A percentile compares a stretch with the other conserved stretches of the same genome.
phyloP scores from a whole-genome alignment of 2,113 vertebrate genomes.

The Sciurus niger region DNA sequence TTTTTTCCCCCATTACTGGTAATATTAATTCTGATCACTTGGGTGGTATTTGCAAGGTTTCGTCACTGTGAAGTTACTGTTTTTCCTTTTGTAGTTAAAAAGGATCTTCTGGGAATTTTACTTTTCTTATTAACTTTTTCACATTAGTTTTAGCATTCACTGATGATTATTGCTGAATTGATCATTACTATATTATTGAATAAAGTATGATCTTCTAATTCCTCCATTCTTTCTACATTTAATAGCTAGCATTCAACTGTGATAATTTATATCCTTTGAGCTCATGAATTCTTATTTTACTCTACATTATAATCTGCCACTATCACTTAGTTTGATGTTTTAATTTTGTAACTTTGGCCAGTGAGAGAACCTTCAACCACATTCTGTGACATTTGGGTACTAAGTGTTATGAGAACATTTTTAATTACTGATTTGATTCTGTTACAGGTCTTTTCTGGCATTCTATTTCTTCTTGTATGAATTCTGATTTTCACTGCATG shows the following conservation, averaged over 20 bases:
- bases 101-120: not conserved
- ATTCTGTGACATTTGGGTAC: not conserved
- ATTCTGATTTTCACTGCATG: not conserved
- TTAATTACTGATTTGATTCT: not conserved
- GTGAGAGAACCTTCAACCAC: not conserved
- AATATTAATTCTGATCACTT: not conserved
- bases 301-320: not conserved
- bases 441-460: conserved; percentile 19
- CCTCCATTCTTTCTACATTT: not conserved
- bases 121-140: not conserved
- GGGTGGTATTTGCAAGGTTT: not conserved
- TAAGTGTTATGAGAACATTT: not conserved
- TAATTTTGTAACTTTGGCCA: not conserved
- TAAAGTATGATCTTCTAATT: not conserved
- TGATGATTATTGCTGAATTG: not conserved
- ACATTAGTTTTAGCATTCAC: not conserved
- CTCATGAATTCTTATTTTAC: not conserved
- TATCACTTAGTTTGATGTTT: conserved; percentile 7
- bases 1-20: not conserved
- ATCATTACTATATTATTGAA: not conserved
- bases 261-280: not conserved
- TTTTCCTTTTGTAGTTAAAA: not conserved
- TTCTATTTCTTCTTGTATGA: not conserved
- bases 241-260: not conserved
- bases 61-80: not conserved